phyloP scores from a whole-genome alignment of 2,888 invertebrate genomes.

The Cancer borealis region DNA sequence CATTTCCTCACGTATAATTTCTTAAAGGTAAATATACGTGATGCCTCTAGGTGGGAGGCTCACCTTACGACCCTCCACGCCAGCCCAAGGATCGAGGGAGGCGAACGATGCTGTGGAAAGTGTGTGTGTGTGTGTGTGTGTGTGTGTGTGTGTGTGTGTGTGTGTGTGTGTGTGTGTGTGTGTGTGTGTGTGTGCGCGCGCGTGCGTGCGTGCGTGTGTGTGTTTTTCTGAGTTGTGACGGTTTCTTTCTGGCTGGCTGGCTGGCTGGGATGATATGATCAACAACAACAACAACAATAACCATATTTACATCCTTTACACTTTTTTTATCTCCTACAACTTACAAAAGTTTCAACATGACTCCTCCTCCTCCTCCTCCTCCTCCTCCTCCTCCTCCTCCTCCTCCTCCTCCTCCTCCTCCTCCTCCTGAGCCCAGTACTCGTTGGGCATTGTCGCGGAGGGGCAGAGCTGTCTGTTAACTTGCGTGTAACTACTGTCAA shows the following conservation, averaged over 20 bases:
- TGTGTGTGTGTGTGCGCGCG: constrained; percentile 15
- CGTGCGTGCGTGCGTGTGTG: neutral
- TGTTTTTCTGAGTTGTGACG: neutral
- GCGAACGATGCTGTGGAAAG: neutral
- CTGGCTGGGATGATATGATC: neutral
- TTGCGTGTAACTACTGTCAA: neutral
- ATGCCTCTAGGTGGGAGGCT: neutral
- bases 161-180: neutral
- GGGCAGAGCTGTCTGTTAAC: neutral
- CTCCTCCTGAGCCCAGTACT: constrained; percentile 7
- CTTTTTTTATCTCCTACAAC: neutral
- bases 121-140: neutral
- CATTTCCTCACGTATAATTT: neutral
- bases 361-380: constrained; percentile 18
- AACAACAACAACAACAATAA: neutral
- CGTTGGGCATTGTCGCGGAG: neutral
- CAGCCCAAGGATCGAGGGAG: neutral
- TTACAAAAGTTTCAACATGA: neutral
- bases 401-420: neutral
- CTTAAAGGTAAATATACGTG: neutral
- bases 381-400: neutral
- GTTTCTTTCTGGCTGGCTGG: neutral
- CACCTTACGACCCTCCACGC: neutral
- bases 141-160: neutral
- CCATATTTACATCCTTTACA: neutral